Base-by-base conservation (phyloP, 1,140 invertebrate species). In the Venustaconcha ellipsiformis region DNA sequence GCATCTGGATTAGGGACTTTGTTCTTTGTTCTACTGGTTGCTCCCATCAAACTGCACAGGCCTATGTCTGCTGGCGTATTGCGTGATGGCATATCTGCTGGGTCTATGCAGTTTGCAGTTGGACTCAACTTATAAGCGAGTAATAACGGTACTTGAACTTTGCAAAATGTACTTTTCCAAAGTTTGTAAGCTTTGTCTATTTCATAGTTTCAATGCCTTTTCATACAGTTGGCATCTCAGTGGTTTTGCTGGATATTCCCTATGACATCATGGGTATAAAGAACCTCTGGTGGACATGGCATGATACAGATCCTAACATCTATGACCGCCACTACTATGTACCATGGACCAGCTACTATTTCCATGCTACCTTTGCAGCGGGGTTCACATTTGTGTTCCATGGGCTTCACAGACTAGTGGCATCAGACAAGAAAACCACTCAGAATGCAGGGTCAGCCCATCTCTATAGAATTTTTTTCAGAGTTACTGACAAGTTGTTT, bases 261-360 rank as follows among this genome's bases (percentile, higher is more conserved):
- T 96, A 94, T 84, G 95, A 96, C 83, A 95, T 96, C 57, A 93
- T 95, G 71, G 92, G 93, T 1, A 93, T 96, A 0, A 95, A 95
- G 86, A 94, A 94, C 83, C 86, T 95, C 2, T 95, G 95, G 89
- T 96, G 95, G 95, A 95, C 94, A 1, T 96, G 94, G 94, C 95
- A 96, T 85, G 94, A 95, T 85, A 95, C 94, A 0, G 95, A 95
- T 88, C 94, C 94, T 4, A 95, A 95, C 86, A 94, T 96, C 75
- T 92, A 83, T 69, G 94, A 96, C 83, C 91, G 94, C 30, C 93
- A 94, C 87, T 95, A 95, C 88, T 94, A 93, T 93, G 94, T 95
- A 0, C 92, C 92, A 2, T 93, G 91, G 91, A 95, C 94, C 81
- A 95, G 94, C 0, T 95, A 95, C 87, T 95, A 94, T 84, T 96